Evolutionary conservation across 2,113 vertebrate genomes (phyloP).

Genomic region (Haemorhous mexicanus): DNA sequence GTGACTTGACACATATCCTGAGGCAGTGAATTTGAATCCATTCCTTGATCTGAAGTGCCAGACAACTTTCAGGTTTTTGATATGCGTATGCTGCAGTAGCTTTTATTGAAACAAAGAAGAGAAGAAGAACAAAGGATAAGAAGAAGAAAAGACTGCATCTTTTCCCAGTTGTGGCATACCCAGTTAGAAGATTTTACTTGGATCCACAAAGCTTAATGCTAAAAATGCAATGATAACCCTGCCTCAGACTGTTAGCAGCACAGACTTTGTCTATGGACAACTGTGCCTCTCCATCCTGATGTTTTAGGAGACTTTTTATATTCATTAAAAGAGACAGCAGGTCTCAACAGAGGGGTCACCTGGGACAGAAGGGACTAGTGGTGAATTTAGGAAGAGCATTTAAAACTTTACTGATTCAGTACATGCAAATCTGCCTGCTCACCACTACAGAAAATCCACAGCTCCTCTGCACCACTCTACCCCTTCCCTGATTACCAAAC

Average conservation of each 20-base stretch:
- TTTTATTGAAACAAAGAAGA: conserved; percentile 50
- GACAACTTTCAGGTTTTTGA: conserved; percentile 65
- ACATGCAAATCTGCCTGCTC: neutral
- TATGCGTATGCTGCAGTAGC: conserved; percentile 44
- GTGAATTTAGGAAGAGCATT: neutral
- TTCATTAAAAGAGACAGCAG: neutral
- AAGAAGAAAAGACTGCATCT: neutral
- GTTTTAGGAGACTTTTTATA: neutral
- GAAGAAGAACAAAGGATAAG: conserved; percentile 46
- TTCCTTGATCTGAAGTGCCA: conserved; percentile 67
- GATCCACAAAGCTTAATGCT: neutral
- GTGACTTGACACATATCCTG: conserved; percentile 64
- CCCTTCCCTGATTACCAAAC: neutral
- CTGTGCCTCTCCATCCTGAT: neutral
- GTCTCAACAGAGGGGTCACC: neutral
- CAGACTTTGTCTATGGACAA: neutral
- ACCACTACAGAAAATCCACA: neutral
- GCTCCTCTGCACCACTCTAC: neutral
- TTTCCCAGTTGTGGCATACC: neutral
- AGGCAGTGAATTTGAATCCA: conserved; percentile 69
- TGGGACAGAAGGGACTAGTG: neutral
- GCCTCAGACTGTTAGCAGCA: neutral
- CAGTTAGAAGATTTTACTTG: neutral
- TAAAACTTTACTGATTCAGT: neutral
- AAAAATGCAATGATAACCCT: neutral